Conservation (phyloP, 2,888 invertebrate genomes). For the Coleophora flavipennella region DNA sequence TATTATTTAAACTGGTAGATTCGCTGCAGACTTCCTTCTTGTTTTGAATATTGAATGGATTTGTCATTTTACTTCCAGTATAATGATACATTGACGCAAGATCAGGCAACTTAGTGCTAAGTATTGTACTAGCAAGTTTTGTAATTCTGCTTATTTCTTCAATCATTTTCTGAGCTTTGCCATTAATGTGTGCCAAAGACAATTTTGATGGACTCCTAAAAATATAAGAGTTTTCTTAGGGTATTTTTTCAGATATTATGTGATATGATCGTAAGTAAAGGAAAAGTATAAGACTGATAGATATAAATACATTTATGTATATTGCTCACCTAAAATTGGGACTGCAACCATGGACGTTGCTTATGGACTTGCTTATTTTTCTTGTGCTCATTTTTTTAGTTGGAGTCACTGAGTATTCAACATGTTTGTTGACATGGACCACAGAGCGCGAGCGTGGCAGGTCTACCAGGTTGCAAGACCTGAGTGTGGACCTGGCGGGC, state of each 20-base stretch:
- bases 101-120: slow-evolving; percentile 59
- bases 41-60: no score
- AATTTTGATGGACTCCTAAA: slow-evolving; percentile 52
- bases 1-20: no score
- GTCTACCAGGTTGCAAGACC: slow-evolving; percentile 37
- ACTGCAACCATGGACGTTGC: slow-evolving; percentile 30
- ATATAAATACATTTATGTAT: slow-evolving; percentile 2
- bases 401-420: slow-evolving; percentile 38
- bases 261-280: slow-evolving; percentile 1
- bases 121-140: slow-evolving; percentile 64
- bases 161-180: slow-evolving; percentile 44
- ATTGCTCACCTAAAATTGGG: background rate
- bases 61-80: slow-evolving; percentile 14
- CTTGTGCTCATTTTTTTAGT: slow-evolving; percentile 46
- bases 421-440: slow-evolving; percentile 49
- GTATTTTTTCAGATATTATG: background rate
- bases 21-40: no score
- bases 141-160: slow-evolving; percentile 62
- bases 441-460: slow-evolving; percentile 58
- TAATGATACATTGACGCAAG: slow-evolving; percentile 35
- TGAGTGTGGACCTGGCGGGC: slow-evolving; percentile 24
- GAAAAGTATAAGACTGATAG: slow-evolving; percentile 1
- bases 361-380: slow-evolving; percentile 62
- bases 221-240: background rate
- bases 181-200: slow-evolving; percentile 43